A percentile compares a stretch with the other conserved stretches of the same genome.
Evolutionary conservation across 2,113 vertebrate genomes (phyloP).

Genomic region (Ranitomeya variabilis): DNA sequence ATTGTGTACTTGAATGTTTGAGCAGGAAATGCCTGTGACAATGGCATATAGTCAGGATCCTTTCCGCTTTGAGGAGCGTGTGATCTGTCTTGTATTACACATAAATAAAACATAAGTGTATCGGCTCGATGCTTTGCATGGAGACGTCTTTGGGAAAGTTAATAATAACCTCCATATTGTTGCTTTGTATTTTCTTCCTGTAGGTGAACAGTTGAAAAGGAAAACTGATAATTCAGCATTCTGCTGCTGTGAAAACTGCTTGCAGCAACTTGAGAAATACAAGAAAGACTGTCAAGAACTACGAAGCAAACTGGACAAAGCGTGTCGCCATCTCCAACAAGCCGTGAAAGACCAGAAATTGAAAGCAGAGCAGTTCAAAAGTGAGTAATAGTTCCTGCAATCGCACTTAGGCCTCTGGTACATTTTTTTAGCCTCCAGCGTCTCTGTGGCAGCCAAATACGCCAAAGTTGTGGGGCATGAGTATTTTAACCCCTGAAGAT

Average conservation of each 20-base stretch:
- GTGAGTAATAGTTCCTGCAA: slow-evolving; percentile 62
- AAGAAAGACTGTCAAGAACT: slow-evolving; percentile 81
- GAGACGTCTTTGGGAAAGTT: not conserved
- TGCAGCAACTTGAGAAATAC: slow-evolving; percentile 72
- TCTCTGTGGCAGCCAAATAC: not conserved
- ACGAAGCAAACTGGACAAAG: slow-evolving; percentile 80
- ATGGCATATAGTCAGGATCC: not conserved
- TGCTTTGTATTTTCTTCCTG: not conserved
- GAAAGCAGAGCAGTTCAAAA: slow-evolving; percentile 74
- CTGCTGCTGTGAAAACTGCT: slow-evolving; percentile 69
- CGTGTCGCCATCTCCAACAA: slow-evolving; percentile 79
- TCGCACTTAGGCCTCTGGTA: not conserved
- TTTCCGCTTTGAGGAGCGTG: not conserved
- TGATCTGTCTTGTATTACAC: not conserved
- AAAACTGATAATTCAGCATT: slow-evolving; percentile 35
- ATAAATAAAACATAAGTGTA: slow-evolving; percentile 14
- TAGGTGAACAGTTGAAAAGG: not conserved
- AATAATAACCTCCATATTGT: not conserved
- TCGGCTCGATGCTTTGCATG: not conserved
- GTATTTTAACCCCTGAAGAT: not conserved
- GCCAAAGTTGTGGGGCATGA: not conserved
- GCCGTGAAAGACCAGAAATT: slow-evolving; percentile 75
- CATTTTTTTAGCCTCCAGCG: not conserved
- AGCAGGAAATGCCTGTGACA: not conserved
- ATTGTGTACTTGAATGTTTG: not conserved